Evolutionary conservation across 2,113 vertebrate species (phyloP), one percentile per base, ranked within the genome.

Genomic region (Toxotes chatareus): DNA sequence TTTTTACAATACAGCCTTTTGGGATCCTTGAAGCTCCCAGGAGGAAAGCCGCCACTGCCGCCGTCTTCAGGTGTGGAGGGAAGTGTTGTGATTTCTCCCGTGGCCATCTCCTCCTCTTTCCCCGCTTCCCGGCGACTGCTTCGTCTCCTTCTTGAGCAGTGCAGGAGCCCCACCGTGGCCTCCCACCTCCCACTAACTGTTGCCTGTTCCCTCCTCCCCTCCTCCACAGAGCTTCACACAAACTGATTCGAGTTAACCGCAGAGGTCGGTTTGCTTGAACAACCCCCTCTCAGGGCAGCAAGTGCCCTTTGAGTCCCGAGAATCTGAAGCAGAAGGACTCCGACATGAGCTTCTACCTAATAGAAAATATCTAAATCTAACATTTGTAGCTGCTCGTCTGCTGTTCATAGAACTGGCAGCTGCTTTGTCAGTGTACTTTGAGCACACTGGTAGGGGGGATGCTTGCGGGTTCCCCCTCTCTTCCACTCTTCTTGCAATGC

Each of bases 1-100:
- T 99, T 99, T 82, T 99, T 99, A 90, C 97, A 99, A 93, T 99
- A 99, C 5, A 99, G 95, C 65, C 97, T 90, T 79, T 99, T 99
- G 81, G 98, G 97, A 12, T 99, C 98, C 93, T 96, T 99, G 90
- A 97, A 99, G 92, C 92, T 94, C 7, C 97, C 97, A 0, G 97
- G 95, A 1, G 97, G 93, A 59, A 98, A 98, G 55, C 96, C 92
- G 49, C 93, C 81, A 64, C 95, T 89, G 73, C 93, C 92, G 40
- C 95, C 93, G 87, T 95, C 97, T 74, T 97, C 97, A 75, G 97
- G 89, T 73, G 94, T 89, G 44, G 94, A 76, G 51, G 97, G 96
- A 80, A 98, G 94, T 23, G 97, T 98, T 82, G 96, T 96, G 95
- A 98, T 96, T 65, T 92, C 94, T 88, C 96, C 96, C 10, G 96